Conservation (phyloP, 2,888 invertebrate species). For the Cacoxenus indagator region DNA sequence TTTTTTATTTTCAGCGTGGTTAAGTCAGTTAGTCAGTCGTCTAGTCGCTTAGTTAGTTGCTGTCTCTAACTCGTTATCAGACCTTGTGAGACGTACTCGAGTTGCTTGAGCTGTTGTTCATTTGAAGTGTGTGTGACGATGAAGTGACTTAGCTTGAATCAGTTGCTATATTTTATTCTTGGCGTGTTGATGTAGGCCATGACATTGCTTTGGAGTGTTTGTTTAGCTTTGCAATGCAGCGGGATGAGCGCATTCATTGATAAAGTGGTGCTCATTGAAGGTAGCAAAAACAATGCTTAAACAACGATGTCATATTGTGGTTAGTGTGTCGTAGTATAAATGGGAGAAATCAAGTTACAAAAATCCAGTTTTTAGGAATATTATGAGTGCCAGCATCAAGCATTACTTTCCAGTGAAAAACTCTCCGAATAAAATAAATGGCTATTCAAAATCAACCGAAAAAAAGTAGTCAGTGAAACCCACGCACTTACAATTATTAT, state of each 20-base stretch:
- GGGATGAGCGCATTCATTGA: slow-evolving; percentile 32
- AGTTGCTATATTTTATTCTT: background rate
- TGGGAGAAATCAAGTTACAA: background rate
- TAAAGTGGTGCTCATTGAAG: too few relatives aligned
- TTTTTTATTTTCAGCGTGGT: background rate
- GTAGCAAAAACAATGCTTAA: too few relatives aligned
- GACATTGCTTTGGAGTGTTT: background rate
- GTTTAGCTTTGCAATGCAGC: too few relatives aligned
- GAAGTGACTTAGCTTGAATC: background rate
- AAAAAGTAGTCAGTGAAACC: too few relatives aligned
- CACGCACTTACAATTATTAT: too few relatives aligned
- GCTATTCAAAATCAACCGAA: too few relatives aligned
- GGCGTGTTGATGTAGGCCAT: background rate
- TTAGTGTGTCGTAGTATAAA: too few relatives aligned
- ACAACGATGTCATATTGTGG: too few relatives aligned
- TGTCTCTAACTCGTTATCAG: slow-evolving; percentile 16
- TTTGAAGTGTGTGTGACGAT: background rate
- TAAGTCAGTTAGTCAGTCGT: background rate
- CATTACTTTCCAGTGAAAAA: too few relatives aligned
- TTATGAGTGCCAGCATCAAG: too few relatives aligned
- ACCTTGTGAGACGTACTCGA: slow-evolving; percentile 10
- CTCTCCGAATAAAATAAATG: too few relatives aligned
- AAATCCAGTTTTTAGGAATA: too few relatives aligned
- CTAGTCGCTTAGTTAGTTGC: background rate
- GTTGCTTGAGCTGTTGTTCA: background rate